Evolutionary conservation across 1,140 invertebrate species (phyloP), one percentile per base, ranked within the genome.

Genomic region (Danaus melanippus): DNA sequence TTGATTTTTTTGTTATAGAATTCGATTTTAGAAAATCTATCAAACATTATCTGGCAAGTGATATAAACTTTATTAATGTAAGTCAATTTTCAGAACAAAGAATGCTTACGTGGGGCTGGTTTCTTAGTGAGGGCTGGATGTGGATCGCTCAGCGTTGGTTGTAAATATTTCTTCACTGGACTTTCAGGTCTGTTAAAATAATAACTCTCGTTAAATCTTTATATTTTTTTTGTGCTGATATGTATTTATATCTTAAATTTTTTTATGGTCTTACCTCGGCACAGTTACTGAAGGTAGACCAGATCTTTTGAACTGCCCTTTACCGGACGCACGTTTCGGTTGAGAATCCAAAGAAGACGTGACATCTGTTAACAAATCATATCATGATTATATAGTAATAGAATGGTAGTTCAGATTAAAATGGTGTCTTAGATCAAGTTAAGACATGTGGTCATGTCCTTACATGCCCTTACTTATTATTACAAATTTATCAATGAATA

Each of bases 71-170:
- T 32, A 32, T 32, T 32, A 7, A 32, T 32, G 21, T 32, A 32
- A 32, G 21, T 32, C 17, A 8, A 5, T 32, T 32, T 32, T 15
- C 15, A 15, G 15, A 1, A 32, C 0, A 40, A 39, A 47, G 9
- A 5, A 57, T 47, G 71, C 75, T 76, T 88, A 92, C 92, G 87
- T 67, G 90, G 55, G 3, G 49, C 82, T 32, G 90, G 78, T 69
- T 92, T 92, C 76, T 96, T 96, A 50, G 94, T 93, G 9, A 91
- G 89, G 42, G 93, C 87, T 15, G 92, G 90, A 49, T 93, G 92
- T 15, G 94, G 94, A 88, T 97, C 95, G 45, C 95, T 96, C 44
- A 96, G 81, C 0, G 95, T 96, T 15, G 96, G 95, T 10, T 95
- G 94, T 56, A 97, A 84, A 83, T 93, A 96, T 71, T 97, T 96